Conservation (phyloP, 1,140 invertebrate genomes). For the Dendroctonus ponderosae region DNA sequence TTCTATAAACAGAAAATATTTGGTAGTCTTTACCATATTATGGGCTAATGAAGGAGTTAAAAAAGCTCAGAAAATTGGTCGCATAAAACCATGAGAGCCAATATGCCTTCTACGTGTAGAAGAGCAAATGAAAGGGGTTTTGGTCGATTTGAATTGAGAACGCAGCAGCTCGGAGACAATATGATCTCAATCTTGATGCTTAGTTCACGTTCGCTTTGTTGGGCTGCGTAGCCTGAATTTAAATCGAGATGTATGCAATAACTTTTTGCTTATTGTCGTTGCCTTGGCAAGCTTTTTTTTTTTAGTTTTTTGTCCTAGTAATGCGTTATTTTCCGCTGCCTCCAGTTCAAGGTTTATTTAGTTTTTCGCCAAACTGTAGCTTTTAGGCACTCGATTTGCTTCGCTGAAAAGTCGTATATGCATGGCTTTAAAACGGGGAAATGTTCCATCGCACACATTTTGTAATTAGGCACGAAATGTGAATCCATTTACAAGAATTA, state of each 20-base stretch:
- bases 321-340: no score
- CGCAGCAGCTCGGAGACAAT: neutral
- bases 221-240: neutral
- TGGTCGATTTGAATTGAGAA: neutral
- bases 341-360: no score
- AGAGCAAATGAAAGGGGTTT: no score
- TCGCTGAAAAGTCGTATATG: no score
- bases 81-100: neutral
- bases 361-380: no score
- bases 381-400: no score
- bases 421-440: neutral
- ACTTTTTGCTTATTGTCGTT: neutral
- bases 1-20: neutral
- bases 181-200: neutral
- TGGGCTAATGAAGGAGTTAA: neutral
- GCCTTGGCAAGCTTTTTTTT: neutral
- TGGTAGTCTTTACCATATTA: neutral
- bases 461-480: conserved; percentile 18
- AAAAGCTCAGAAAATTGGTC: neutral
- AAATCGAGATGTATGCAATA: neutral
- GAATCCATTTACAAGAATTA: conserved; percentile 22
- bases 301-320: neutral
- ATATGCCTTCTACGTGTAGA: no score
- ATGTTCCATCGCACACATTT: conserved; percentile 20
- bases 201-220: neutral